A percentile compares a stretch with the other conserved stretches of the same genome.
Conservation (phyloP, 2,797 vertebrate genomes). For the Ammospiza maritima region DNA sequence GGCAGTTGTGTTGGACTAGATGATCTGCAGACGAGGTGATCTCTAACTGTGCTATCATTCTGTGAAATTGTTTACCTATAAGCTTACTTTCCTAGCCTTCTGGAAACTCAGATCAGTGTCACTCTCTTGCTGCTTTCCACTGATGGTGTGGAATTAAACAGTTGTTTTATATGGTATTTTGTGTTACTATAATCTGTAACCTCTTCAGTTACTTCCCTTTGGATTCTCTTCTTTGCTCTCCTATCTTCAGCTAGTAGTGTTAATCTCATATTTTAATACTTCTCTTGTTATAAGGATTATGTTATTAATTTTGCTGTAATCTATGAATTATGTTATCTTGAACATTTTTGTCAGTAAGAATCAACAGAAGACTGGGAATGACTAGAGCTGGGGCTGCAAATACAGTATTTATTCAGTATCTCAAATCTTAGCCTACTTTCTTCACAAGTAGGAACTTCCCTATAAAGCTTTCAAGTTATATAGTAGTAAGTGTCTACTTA, state of each 20-base stretch:
- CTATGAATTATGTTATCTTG: neutral
- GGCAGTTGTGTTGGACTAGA: neutral
- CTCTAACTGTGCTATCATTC: neutral
- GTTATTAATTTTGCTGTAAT: neutral
- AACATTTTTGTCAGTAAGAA: neutral
- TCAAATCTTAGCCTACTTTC: neutral
- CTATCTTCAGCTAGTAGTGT: neutral
- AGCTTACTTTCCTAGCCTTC: neutral
- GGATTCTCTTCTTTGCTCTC: neutral
- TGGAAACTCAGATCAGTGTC: neutral
- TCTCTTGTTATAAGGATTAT: neutral
- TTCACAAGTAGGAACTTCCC: neutral
- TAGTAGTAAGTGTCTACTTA: neutral
- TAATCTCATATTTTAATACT: neutral
- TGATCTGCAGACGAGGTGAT: neutral
- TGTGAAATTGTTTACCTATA: neutral
- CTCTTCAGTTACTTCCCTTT: neutral
- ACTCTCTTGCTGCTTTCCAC: neutral
- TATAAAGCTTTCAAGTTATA: neutral
- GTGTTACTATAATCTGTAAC: neutral
- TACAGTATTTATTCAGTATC: neutral
- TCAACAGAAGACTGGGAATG: neutral
- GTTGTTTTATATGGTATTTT: neutral
- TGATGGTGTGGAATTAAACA: neutral
- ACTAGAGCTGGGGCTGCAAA: neutral